phyloP scores from a whole-genome alignment of 2,113 vertebrate genomes.

The Limnothrissa miodon region DNA sequence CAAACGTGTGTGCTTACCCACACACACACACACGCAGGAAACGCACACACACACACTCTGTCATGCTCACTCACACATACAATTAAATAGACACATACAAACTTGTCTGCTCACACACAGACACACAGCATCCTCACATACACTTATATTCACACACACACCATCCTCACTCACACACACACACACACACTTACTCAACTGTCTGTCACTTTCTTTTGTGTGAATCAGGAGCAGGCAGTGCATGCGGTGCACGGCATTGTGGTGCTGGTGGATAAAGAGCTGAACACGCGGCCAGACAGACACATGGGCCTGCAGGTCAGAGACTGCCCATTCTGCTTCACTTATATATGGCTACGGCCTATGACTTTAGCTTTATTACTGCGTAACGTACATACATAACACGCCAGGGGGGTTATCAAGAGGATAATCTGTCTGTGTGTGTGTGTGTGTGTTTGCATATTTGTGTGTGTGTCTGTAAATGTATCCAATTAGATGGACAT shows the following conservation, averaged over 20 bases:
- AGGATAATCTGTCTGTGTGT: neutral
- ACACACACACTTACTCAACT: neutral
- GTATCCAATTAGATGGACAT: constrained; percentile 77
- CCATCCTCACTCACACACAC: no score
- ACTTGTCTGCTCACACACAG: neutral
- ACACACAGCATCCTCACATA: neutral
- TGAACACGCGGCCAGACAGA: constrained; percentile 67
- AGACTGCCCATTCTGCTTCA: neutral
- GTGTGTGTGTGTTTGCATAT: neutral
- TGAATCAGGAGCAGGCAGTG: constrained; percentile 67
- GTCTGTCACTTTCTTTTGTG: neutral
- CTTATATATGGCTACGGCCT: neutral
- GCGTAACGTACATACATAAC: no score
- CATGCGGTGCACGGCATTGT: constrained; percentile 73
- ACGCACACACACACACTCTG: no score
- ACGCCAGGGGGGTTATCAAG: no score
- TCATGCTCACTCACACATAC: neutral
- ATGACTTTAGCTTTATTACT: neutral
- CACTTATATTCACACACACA: neutral
- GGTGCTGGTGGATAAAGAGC: constrained; percentile 83
- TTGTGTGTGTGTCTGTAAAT: neutral
- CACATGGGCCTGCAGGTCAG: constrained; percentile 80
- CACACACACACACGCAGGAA: neutral
- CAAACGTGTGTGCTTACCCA: neutral
- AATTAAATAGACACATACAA: neutral